phyloP scores from a whole-genome alignment of 2,797 vertebrate species.

The Pogonophryne albipinna region DNA sequence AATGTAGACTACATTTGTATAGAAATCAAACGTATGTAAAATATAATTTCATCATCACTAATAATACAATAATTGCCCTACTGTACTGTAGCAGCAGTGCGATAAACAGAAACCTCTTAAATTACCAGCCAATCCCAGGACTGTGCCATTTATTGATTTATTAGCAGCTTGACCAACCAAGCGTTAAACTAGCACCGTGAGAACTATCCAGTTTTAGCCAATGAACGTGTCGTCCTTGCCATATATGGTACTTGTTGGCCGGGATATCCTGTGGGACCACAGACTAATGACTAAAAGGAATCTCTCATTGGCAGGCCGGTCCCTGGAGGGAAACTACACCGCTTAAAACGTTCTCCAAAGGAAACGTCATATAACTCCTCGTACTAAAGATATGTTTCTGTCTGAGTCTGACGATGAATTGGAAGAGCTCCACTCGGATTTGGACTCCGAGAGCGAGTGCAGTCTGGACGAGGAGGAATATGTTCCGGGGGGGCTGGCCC shows the following conservation, averaged over 20 bases:
- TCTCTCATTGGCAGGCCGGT: background rate
- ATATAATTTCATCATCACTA: too few relatives aligned
- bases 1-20: too few relatives aligned
- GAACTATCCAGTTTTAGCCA: background rate
- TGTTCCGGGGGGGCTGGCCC: conserved; percentile 19
- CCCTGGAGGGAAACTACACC: background rate
- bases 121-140: background rate
- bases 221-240: background rate
- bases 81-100: too few relatives aligned
- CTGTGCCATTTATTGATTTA: background rate
- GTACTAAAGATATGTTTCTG: conserved; percentile 38
- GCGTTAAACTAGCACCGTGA: background rate
- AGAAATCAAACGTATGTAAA: too few relatives aligned
- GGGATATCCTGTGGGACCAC: conserved; percentile 19
- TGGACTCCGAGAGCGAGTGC: conserved; percentile 27
- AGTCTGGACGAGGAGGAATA: conserved; percentile 53
- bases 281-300: background rate
- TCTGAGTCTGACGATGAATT: conserved; percentile 56
- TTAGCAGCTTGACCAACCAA: background rate
- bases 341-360: background rate
- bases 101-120: too few relatives aligned
- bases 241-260: background rate
- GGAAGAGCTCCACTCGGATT: conserved; percentile 20
- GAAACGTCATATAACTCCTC: background rate
- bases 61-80: too few relatives aligned